These are phyloP conservation scores for Dorcus parallelipipedus DNA, from an alignment of 2,888 invertebrate genomes.

Conservation along the genomic window DNA sequence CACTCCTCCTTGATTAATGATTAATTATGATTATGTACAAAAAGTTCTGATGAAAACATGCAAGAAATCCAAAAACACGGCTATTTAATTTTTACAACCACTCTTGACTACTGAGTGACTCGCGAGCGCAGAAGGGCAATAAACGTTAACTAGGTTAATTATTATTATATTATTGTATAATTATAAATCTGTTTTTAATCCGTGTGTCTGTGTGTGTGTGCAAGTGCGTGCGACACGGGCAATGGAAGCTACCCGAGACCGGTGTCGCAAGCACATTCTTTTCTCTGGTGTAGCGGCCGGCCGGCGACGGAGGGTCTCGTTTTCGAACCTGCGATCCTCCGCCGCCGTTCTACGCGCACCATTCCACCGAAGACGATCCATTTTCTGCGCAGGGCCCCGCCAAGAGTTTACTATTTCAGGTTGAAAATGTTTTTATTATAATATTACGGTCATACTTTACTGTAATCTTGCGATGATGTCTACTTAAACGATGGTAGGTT, in stretches of 20 bases:
- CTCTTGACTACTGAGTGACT: constrained; percentile 19
- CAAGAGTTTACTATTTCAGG: constrained; percentile 16
- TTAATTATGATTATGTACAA: constrained; percentile 26
- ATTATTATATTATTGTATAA: constrained; percentile 17
- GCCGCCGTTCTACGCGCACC: constrained; percentile 39
- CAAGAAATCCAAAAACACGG: constrained; percentile 13
- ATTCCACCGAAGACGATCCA: constrained; percentile 17
- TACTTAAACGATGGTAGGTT: constrained; percentile 38
- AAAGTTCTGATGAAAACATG: constrained; percentile 18
- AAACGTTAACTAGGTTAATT: constrained; percentile 17
- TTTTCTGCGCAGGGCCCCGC: constrained; percentile 19
- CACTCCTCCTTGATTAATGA: constrained; percentile 40
- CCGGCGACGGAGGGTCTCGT: constrained; percentile 18
- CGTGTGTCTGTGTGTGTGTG: constrained; percentile 17
- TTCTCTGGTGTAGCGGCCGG: constrained; percentile 13
- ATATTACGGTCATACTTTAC: constrained; percentile 10
- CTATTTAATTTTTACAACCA: constrained; percentile 11
- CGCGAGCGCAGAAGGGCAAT: constrained; percentile 21
- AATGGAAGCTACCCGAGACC: constrained; percentile 10
- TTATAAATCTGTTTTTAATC: constrained; percentile 18
- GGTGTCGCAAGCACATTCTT: constrained; percentile 17
- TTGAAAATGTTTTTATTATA: constrained; percentile 17
- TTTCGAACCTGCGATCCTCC: constrained; percentile 34
- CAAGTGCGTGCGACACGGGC: constrained; percentile 16
- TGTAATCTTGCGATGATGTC: constrained; percentile 5